Percentiles rank a stretch among this genome's conserved stretches.
phyloP scores from a whole-genome alignment of 2,113 vertebrate species.

The Pseudopodoces humilis region DNA sequence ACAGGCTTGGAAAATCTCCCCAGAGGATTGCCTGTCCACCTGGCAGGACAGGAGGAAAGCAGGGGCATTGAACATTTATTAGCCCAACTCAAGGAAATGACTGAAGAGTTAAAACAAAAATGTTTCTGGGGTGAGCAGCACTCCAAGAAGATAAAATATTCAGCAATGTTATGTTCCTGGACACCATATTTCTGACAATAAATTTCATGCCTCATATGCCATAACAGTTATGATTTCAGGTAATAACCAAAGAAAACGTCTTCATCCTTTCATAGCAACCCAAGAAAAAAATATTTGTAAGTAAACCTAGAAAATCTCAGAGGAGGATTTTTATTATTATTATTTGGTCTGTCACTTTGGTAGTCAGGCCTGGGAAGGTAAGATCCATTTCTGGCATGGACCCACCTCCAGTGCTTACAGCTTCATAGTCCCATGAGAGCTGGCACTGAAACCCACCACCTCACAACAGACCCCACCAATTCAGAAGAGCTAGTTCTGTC shows the following conservation, averaged over 20 bases:
- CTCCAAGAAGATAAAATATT: constrained; percentile 33
- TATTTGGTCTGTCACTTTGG: neutral
- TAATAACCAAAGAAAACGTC: constrained; percentile 6
- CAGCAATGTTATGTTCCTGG: neutral
- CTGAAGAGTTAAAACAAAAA: neutral
- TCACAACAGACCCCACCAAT: rapidly evolving
- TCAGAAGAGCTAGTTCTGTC: neutral
- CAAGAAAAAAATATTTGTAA: neutral
- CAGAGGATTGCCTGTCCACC: neutral
- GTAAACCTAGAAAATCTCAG: neutral
- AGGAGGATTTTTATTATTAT: neutral
- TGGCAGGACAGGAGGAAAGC: neutral
- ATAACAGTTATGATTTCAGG: constrained; percentile 37
- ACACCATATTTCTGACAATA: constrained; percentile 43
- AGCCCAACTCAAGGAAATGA: neutral
- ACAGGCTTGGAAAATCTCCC: neutral
- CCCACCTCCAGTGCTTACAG: neutral
- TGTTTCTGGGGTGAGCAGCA: neutral
- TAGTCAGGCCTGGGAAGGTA: neutral
- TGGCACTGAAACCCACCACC: neutral
- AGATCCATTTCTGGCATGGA: neutral
- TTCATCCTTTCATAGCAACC: neutral
- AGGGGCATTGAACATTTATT: neutral
- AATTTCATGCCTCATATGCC: constrained; percentile 56
- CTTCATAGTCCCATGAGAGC: neutral